Evolutionary conservation across 2,797 vertebrate genomes (phyloP).

Genomic region (Coregonus sp.): DNA sequence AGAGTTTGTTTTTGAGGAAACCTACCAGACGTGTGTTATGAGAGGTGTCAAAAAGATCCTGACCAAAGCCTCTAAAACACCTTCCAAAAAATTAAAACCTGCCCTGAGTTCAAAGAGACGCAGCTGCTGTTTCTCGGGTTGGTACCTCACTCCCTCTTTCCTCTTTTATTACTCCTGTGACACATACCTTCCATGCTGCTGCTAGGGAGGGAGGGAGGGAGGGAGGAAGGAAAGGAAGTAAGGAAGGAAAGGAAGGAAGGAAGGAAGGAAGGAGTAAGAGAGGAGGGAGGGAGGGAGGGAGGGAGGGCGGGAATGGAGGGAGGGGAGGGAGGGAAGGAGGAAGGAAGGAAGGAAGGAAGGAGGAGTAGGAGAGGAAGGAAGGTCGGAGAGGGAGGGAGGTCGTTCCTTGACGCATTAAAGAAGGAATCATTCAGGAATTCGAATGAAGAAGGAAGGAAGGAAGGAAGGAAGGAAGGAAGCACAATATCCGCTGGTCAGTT

Average conservation of each 20-base stretch:
- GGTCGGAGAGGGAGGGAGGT: too few species aligned
- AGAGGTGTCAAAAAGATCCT: constrained; percentile 83
- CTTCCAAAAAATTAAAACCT: constrained; percentile 81
- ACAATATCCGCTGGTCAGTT: constrained; percentile 23
- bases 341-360: too few species aligned
- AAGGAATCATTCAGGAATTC: too few species aligned
- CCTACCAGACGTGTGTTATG: constrained; percentile 86
- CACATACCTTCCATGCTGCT: constrained; percentile 19
- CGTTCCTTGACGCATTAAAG: too few species aligned
- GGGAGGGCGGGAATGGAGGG: too few species aligned
- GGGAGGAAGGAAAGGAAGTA: too few species aligned
- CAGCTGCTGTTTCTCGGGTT: constrained; percentile 91
- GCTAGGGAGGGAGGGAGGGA: neutral
- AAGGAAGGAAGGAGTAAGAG: too few species aligned
- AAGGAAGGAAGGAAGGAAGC: neutral
- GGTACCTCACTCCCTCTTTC: constrained; percentile 30
- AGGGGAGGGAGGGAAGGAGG: too few species aligned
- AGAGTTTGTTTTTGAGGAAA: constrained; percentile 86
- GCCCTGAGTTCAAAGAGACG: constrained; percentile 84
- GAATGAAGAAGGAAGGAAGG: too few species aligned
- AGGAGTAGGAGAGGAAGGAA: too few species aligned
- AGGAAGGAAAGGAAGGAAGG: too few species aligned
- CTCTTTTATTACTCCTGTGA: constrained; percentile 33
- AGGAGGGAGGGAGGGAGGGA: too few species aligned
- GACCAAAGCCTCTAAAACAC: constrained; percentile 80